Evolutionary conservation across 2,797 vertebrate genomes (phyloP), one percentile per base, ranked within the genome.

Genomic region (Setipinna tenuifilis): DNA sequence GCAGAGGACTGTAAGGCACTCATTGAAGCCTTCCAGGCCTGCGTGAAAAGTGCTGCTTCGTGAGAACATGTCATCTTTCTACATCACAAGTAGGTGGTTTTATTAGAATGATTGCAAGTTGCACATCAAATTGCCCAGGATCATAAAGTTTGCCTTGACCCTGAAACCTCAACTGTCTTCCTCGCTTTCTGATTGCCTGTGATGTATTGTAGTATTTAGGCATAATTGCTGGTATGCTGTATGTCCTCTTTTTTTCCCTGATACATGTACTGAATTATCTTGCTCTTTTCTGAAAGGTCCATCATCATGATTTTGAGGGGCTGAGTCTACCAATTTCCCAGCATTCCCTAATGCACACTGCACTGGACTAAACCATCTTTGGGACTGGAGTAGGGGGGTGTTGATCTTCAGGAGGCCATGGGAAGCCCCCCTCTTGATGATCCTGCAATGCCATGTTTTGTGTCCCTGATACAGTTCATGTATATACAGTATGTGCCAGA

Each of bases 1-100:
- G 89, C 35, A 1, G 91, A 93, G 61, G 82, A 10, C 85, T 96
- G 95, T 86, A 93, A 91, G 91, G 93, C 95, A 86, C 91, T 96
- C 50, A 91, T 95, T 10, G 93, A 95, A 85, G 94, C 95, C 46
- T 95, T 95, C 82, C 92, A 95, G 88, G 91, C 90, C 68, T 96
- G 95, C 85, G 65, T 95, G 87, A 95, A 92, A 84, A 94, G 93
- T 6, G 90, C 94, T 6, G 89, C 91, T 48, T 92, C 93, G 46
- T 95, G 90, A 88, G 19, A 44, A 25, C 58, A 83, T 88, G 5
- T 62, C 90, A 84, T 35, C 10, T 23, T 61, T 59, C 9, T 61
- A 58, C 65, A 68, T 50, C 17, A 86, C 62, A 88, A 57, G 89
- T 92, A 93, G 85, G 88, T 89, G 81, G 14, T 7, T 54, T 54